These are phyloP conservation scores for Caenorhabditis wallacei DNA, from an alignment of 2,888 invertebrate genomes.

Conservation along the genomic window DNA sequence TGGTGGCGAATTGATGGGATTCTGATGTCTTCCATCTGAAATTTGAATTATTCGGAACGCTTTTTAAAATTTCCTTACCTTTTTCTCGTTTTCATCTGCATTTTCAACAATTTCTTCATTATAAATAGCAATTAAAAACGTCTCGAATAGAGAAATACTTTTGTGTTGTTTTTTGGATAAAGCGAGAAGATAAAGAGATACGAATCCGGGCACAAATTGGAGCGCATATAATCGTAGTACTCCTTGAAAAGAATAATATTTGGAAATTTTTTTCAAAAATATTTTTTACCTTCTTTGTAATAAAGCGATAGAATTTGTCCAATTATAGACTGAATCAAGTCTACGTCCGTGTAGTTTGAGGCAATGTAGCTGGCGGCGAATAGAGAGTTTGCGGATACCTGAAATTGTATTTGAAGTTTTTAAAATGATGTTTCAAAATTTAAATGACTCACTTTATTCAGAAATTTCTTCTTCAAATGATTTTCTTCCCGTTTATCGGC, in stretches of 20 bases:
- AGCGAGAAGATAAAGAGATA: constrained; percentile 76
- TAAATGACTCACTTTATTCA: constrained; percentile 56
- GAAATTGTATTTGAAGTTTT: background rate
- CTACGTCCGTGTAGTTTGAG: constrained; percentile 80
- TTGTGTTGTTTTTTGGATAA: constrained; percentile 77
- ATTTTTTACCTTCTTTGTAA: constrained; percentile 79
- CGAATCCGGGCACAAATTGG: constrained; percentile 78
- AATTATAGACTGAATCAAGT: constrained; percentile 78
- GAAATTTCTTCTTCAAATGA: constrained; percentile 54
- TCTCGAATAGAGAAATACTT: constrained; percentile 78
- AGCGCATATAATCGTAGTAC: constrained; percentile 77
- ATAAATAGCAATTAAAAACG: constrained; percentile 81
- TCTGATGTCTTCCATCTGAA: constrained; percentile 89
- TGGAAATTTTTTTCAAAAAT: no score
- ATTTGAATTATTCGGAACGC: background rate
- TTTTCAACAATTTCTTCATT: constrained; percentile 83
- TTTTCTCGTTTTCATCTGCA: constrained; percentile 72
- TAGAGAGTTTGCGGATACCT: constrained; percentile 68
- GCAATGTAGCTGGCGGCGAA: constrained; percentile 75
- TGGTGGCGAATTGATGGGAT: constrained; percentile 93
- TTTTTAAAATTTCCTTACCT: constrained; percentile 43
- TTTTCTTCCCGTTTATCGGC: constrained; percentile 52
- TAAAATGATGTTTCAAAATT: no score
- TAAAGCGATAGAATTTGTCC: constrained; percentile 81
- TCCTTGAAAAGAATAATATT: constrained; percentile 69